Conservation (phyloP, 1,140 invertebrate species). For the Pseudomyrmex flavicornis region DNA sequence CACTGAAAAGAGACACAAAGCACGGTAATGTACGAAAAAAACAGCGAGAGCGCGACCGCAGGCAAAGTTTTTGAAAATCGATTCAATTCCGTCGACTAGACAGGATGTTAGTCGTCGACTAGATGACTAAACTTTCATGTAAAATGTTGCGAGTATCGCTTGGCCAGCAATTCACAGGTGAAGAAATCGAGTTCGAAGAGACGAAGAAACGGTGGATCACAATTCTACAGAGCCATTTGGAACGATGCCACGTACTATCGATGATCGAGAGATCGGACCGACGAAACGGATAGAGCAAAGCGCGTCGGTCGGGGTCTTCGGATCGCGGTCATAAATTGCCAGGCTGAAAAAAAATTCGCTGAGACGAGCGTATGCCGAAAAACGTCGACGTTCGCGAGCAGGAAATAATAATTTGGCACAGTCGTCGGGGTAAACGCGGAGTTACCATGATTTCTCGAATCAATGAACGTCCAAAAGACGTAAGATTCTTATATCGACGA, state of each 20-base stretch:
- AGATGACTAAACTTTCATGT: slow-evolving; percentile 2
- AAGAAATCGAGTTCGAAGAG: slow-evolving; percentile 26
- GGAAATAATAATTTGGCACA: slow-evolving; percentile 52
- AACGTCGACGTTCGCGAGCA: slow-evolving; percentile 41
- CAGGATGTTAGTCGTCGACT: neutral
- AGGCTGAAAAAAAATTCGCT: slow-evolving; percentile 51
- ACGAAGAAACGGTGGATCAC: slow-evolving; percentile 38
- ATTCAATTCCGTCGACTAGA: neutral
- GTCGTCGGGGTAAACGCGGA: slow-evolving; percentile 27
- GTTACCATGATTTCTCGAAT: slow-evolving; percentile 17
- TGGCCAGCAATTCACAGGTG: slow-evolving; percentile 26
- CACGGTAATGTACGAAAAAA: slow-evolving; percentile 1
- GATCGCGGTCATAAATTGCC: slow-evolving; percentile 44
- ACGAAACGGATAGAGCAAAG: slow-evolving; percentile 13
- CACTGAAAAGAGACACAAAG: neutral
- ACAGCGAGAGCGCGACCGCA: neutral
- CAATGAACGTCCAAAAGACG: neutral
- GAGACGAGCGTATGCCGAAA: slow-evolving; percentile 41
- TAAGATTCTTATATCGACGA: neutral
- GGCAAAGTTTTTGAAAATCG: slow-evolving; percentile 1
- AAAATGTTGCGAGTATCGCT: slow-evolving; percentile 4
- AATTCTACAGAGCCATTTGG: slow-evolving; percentile 30
- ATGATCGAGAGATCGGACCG: slow-evolving; percentile 56
- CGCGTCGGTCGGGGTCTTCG: slow-evolving; percentile 33
- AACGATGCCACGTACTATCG: slow-evolving; percentile 58